phyloP scores from a whole-genome alignment of 2,797 vertebrate species.

The Harpagifer antarcticus region DNA sequence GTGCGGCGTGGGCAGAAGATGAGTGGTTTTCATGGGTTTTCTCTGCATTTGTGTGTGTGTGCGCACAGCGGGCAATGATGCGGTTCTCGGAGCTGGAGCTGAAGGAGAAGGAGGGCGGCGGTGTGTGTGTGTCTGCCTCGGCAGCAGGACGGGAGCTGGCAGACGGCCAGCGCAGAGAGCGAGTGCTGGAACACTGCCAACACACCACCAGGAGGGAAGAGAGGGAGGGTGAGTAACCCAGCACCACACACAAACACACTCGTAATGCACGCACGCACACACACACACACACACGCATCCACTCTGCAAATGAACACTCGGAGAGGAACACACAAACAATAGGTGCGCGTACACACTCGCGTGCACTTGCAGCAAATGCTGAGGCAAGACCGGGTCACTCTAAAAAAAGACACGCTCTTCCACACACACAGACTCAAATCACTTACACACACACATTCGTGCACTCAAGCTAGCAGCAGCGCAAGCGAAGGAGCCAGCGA shows the following conservation, averaged over 20 bases:
- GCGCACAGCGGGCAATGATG: slow-evolving; percentile 98
- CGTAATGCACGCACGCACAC: slow-evolving; percentile 6
- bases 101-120: slow-evolving; percentile 95
- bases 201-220: slow-evolving; percentile 82
- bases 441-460: slow-evolving; percentile 27
- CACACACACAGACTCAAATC: slow-evolving; percentile 19
- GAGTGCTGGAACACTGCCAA: slow-evolving; percentile 83
- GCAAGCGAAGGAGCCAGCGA: slow-evolving; percentile 36
- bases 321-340: slow-evolving; percentile 68
- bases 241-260: slow-evolving; percentile 39
- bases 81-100: slow-evolving; percentile 99
- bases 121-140: slow-evolving; percentile 78
- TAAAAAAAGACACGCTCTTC: slow-evolving; percentile 67
- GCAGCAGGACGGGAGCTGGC: slow-evolving; percentile 88
- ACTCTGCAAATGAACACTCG: slow-evolving; percentile 61
- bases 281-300: slow-evolving; percentile 21
- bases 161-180: slow-evolving; percentile 84
- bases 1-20: slow-evolving; percentile 63
- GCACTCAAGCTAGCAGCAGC: slow-evolving; percentile 56
- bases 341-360: slow-evolving; percentile 48
- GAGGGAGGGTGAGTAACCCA: slow-evolving; percentile 84
- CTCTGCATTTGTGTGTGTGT: slow-evolving; percentile 80
- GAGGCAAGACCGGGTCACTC: slow-evolving; percentile 76
- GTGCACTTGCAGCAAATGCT: slow-evolving; percentile 72
- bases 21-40: slow-evolving; percentile 82